Evolutionary conservation across 2,797 vertebrate species (phyloP).

Genomic region (Dendrocincla tyrannina): DNA sequence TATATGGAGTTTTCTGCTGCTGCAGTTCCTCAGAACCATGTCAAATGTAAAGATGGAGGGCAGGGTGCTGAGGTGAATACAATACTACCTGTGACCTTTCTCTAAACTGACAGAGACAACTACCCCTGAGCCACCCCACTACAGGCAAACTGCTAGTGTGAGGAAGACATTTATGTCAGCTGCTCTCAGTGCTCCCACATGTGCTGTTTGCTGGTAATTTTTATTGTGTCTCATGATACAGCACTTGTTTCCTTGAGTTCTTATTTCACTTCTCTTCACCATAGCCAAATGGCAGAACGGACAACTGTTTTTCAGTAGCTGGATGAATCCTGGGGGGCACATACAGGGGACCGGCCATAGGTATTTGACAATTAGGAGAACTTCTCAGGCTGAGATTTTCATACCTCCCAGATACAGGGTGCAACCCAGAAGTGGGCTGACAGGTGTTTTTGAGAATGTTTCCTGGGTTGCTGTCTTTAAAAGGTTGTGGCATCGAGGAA

Average conservation of each 20-base stretch:
- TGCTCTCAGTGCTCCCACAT: not conserved
- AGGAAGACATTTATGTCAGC: not conserved
- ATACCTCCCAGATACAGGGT: not conserved
- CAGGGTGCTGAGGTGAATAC: not conserved
- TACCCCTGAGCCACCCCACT: not conserved
- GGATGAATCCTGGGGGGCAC: not conserved
- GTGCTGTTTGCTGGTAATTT: not conserved
- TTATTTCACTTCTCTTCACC: not conserved
- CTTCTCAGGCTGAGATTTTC: not conserved
- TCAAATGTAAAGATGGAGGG: not conserved
- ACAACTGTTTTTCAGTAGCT: not conserved
- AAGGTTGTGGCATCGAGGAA: not conserved
- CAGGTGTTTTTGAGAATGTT: not conserved
- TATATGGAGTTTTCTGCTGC: not conserved
- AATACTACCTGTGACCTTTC: not conserved
- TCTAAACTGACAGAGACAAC: not conserved
- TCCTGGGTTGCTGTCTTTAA: not conserved
- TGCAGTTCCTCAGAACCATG: fast-evolving
- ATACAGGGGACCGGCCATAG: fast-evolving
- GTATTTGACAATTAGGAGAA: not conserved
- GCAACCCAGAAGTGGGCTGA: not conserved
- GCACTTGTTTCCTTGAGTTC: not conserved
- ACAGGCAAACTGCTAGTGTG: not conserved
- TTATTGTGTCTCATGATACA: not conserved
- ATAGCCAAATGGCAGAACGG: not conserved